Percentiles rank a stretch among this genome's conserved stretches.
Conservation (phyloP, 1,140 invertebrate genomes). For the Halictus rubicundus region DNA sequence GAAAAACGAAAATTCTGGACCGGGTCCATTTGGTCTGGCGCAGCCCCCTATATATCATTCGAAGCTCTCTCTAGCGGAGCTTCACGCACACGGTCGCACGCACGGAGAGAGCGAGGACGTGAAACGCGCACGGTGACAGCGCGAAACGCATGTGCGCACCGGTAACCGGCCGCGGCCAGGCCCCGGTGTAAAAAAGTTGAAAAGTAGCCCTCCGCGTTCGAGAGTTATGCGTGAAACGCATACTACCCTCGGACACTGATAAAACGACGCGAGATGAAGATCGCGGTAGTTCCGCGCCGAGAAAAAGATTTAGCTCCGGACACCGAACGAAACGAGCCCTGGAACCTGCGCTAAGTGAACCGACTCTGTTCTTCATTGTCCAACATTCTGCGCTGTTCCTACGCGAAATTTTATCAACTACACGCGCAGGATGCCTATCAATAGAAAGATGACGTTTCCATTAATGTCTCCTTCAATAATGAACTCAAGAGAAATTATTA, state of each 20-base stretch:
- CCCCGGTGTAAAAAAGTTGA: constrained; percentile 67
- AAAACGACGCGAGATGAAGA: constrained; percentile 60
- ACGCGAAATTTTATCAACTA: not conserved
- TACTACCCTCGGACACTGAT: constrained; percentile 61
- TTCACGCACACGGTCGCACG: not conserved
- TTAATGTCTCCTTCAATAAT: no score
- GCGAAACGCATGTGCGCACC: constrained; percentile 22
- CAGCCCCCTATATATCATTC: constrained; percentile 57
- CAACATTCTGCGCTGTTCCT: not conserved
- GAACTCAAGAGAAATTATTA: no score
- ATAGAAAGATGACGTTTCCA: no score
- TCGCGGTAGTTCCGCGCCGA: constrained; percentile 46
- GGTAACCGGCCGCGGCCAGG: constrained; percentile 5
- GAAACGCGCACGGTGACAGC: constrained; percentile 8
- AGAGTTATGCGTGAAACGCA: constrained; percentile 67
- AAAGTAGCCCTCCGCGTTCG: constrained; percentile 63
- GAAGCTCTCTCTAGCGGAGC: constrained; percentile 31
- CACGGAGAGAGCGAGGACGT: constrained; percentile 6
- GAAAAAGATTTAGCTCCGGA: constrained; percentile 30
- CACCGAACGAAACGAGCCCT: not conserved
- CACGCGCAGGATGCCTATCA: no score
- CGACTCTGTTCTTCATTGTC: not conserved
- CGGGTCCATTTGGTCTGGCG: constrained; percentile 49
- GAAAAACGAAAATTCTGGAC: constrained; percentile 60
- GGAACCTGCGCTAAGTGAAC: not conserved